Percentiles rank a stretch among this genome's conserved stretches.
phyloP scores from a whole-genome alignment of 2,113 vertebrate species.

The Progne subis region DNA sequence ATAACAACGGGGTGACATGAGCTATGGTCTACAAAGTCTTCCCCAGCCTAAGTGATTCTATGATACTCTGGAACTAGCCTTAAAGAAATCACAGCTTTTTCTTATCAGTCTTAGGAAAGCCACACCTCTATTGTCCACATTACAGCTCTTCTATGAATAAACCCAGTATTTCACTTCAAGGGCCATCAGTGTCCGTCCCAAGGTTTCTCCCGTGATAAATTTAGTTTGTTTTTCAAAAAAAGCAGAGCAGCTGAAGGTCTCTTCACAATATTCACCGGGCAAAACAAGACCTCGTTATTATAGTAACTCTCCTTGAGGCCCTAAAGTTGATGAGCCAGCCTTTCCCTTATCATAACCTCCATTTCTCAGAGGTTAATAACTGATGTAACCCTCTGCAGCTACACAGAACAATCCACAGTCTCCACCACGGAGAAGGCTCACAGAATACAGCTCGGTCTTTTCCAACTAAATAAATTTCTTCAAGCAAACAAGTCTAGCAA shows the following conservation, averaged over 20 bases:
- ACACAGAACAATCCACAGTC: neutral
- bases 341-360: neutral
- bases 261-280: neutral
- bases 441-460: neutral
- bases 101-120: neutral
- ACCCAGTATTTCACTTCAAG: neutral
- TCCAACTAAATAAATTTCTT: neutral
- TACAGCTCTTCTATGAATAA: neutral
- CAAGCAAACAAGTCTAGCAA: neutral
- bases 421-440: neutral
- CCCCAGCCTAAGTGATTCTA: neutral
- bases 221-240: neutral
- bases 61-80: neutral
- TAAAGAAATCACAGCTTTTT: neutral
- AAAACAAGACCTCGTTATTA: neutral
- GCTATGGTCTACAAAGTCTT: neutral
- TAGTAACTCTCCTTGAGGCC: neutral
- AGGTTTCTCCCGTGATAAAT: neutral
- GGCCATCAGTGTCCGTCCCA: neutral
- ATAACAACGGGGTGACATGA: neutral
- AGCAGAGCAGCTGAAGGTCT: neutral
- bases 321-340: neutral
- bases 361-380: slow-evolving; percentile 47
- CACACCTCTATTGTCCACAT: neutral
- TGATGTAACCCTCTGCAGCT: neutral